Conservation (phyloP, 2,888 invertebrate species). For the Apomyelois bistriatella region DNA sequence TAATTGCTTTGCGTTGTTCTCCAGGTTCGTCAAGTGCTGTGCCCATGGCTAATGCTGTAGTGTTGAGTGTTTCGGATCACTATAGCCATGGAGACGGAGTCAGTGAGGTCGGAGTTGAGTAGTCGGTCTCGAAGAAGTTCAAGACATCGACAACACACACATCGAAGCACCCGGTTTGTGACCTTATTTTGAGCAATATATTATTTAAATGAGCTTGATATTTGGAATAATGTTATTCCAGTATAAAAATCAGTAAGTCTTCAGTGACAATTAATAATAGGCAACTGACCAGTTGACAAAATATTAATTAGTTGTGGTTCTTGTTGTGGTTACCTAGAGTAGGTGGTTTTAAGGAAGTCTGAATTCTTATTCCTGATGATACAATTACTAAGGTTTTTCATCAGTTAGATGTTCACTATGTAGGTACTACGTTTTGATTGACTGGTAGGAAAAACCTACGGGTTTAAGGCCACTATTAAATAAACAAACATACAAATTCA, state of each 20-base stretch:
- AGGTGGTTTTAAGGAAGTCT: too few species aligned
- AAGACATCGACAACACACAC: constrained; percentile 81
- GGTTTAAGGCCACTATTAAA: too few species aligned
- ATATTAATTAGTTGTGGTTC: too few species aligned
- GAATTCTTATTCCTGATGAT: too few species aligned
- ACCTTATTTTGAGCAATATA: constrained; percentile 16
- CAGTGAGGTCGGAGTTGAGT: constrained; percentile 95
- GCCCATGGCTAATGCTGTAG: constrained; percentile 56
- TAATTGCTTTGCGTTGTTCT: constrained; percentile 60
- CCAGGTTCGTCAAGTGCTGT: constrained; percentile 43
- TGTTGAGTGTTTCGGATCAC: constrained; percentile 28
- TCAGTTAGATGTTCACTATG: too few species aligned
- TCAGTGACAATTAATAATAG: too few species aligned
- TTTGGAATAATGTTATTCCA: not conserved
- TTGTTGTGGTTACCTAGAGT: too few species aligned
- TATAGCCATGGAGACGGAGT: constrained; percentile 93
- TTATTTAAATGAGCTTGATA: not conserved
- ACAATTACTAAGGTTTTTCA: too few species aligned
- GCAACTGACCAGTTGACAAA: too few species aligned
- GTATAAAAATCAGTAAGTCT: not conserved
- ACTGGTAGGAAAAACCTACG: too few species aligned
- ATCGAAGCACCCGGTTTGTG: constrained; percentile 83
- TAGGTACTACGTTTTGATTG: too few species aligned
- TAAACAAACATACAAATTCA: too few species aligned
- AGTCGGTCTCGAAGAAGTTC: constrained; percentile 87